These are phyloP conservation scores for Andinoacara biseriatus DNA, from an alignment of 2,113 vertebrate species.

Conservation along the genomic window DNA sequence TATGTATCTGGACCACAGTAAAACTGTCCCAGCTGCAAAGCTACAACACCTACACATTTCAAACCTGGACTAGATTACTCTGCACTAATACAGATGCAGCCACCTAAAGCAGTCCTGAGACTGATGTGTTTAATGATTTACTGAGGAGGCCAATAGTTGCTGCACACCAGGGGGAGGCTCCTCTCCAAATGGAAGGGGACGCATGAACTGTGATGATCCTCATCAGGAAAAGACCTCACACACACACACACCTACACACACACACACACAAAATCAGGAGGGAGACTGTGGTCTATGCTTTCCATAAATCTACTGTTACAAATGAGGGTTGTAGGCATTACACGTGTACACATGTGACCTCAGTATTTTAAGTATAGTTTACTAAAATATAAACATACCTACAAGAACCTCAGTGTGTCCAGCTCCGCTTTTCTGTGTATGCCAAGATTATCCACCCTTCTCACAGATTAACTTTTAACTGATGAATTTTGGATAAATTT, in stretches of 20 bases:
- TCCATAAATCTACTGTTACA: background rate
- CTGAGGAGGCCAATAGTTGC: constrained; percentile 44
- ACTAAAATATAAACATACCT: background rate
- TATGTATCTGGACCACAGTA: no score
- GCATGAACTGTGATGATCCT: background rate
- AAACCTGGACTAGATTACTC: no score
- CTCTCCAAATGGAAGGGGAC: background rate
- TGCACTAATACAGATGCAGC: no score
- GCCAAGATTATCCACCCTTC: background rate
- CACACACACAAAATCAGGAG: background rate
- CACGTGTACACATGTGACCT: no score
- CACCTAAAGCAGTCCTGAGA: constrained; percentile 4
- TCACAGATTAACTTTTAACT: background rate
- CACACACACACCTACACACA: no score
- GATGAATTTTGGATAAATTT: background rate
- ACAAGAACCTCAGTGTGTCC: background rate
- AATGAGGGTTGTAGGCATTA: background rate
- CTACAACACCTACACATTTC: no score
- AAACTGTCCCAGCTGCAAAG: no score
- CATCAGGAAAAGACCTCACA: background rate
- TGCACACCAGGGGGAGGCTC: constrained; percentile 21
- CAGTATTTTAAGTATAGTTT: background rate
- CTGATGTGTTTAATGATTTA: constrained; percentile 65
- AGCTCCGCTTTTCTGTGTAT: background rate
- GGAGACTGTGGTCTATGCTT: background rate